A percentile compares a stretch with the other conserved stretches of the same genome.
Conservation (phyloP, 2,888 invertebrate species). For the Boloria euphrosyne region DNA sequence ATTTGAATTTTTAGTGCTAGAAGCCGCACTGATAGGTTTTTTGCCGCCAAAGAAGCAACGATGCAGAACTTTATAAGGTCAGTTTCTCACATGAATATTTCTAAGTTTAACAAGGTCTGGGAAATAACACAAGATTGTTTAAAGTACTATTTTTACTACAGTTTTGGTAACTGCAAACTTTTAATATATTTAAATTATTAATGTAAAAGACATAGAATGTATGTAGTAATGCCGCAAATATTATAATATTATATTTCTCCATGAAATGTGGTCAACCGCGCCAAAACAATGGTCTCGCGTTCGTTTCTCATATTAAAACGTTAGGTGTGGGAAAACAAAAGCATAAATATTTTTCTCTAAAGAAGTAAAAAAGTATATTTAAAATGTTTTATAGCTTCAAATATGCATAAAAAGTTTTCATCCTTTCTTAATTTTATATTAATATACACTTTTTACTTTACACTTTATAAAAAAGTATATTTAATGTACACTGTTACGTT, state of each 20-base stretch:
- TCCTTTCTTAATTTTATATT: too few relatives aligned
- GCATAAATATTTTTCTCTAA: slow-evolving; percentile 7
- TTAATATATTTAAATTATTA: background rate
- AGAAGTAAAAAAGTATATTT: background rate
- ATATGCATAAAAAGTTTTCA: too few relatives aligned
- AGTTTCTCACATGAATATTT: slow-evolving; percentile 47
- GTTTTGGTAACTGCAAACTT: background rate
- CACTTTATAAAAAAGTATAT: too few relatives aligned
- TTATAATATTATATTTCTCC: slow-evolving; percentile 25
- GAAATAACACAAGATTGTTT: background rate
- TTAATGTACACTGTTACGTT: too few relatives aligned
- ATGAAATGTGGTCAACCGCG: slow-evolving; percentile 32
- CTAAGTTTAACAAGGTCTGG: background rate
- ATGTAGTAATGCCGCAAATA: slow-evolving; percentile 13
- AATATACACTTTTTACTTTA: too few relatives aligned
- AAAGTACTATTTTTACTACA: background rate
- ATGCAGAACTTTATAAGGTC: slow-evolving; percentile 74
- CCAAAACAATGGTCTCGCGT: slow-evolving; percentile 37
- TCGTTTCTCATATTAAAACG: slow-evolving; percentile 39
- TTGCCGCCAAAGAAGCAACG: slow-evolving; percentile 48
- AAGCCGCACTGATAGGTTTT: slow-evolving; percentile 45
- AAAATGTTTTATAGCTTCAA: background rate
- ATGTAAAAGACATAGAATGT: background rate
- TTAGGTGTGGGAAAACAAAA: slow-evolving; percentile 32
- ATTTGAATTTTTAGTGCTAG: slow-evolving; percentile 51